Evolutionary conservation across 2,113 vertebrate genomes (phyloP).

Genomic region (Alces alces): DNA sequence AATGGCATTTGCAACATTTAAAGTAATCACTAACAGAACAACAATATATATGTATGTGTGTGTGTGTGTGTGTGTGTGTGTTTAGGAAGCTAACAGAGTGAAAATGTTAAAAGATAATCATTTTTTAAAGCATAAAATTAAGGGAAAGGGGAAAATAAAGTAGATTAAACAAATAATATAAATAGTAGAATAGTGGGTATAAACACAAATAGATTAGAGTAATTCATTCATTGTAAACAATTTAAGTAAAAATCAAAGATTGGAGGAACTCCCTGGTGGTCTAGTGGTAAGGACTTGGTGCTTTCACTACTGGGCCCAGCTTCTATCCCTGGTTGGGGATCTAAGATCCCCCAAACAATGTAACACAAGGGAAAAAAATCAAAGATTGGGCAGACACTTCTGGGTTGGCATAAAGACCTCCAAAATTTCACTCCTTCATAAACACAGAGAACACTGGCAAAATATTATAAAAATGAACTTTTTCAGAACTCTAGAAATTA

Average conservation of each 20-base stretch:
- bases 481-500: not conserved
- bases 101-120: not conserved
- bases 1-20: not conserved
- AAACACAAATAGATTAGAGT: not conserved
- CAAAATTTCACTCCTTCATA: not conserved
- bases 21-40: not conserved
- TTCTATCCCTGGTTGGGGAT: not conserved
- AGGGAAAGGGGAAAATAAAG: not conserved
- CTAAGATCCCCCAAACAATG: not conserved
- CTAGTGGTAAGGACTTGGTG: not conserved
- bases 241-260: not conserved
- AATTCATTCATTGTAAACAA: not conserved
- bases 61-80: not conserved
- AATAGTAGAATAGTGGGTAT: not conserved
- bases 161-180: not conserved
- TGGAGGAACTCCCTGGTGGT: not conserved
- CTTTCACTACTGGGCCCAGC: not conserved
- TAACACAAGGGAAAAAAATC: not conserved
- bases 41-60: not conserved
- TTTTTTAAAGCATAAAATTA: not conserved
- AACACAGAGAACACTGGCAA: not conserved
- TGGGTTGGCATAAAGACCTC: not conserved
- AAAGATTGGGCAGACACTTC: not conserved
- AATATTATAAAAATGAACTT: not conserved
- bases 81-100: not conserved